phyloP scores from a whole-genome alignment of 35 echinoderm and acorn worm species.

The Amphiura filiformis region DNA sequence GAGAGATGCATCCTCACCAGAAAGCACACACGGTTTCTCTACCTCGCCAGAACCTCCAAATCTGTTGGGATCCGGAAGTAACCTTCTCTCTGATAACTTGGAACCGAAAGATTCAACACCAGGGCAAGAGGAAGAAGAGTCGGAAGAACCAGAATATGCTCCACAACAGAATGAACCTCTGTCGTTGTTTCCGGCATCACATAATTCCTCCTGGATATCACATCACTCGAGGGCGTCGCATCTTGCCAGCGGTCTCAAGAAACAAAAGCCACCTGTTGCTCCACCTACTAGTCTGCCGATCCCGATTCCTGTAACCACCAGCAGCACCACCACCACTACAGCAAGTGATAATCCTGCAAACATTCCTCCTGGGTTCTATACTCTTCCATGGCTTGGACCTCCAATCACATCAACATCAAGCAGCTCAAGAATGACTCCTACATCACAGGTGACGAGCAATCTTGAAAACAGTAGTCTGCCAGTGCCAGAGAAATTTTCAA shows the following conservation, averaged over 20 bases:
- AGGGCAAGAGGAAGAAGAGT: constrained; percentile 5
- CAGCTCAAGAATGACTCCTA: not conserved
- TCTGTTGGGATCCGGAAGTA: constrained; percentile 28
- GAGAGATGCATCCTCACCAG: not conserved
- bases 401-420: not conserved
- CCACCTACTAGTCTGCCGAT: not conserved
- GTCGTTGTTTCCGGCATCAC: constrained; percentile 1
- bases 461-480: not conserved
- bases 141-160: constrained; percentile 21
- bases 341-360: not conserved
- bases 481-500: not conserved
- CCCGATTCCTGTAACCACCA: constrained; percentile 1
- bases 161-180: not conserved
- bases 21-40: not conserved
- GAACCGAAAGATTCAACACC: constrained; percentile 27
- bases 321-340: not conserved
- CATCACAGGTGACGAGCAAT: not conserved
- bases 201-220: constrained; percentile 55
- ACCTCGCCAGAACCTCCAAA: not conserved
- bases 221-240: constrained; percentile 72
- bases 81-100: constrained; percentile 17
- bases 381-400: not conserved
- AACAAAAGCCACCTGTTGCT: constrained; percentile 32
- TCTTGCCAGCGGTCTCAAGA: constrained; percentile 48
- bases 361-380: not conserved